These are phyloP conservation scores for Brachionus sp. DNA, from an alignment of 1,140 invertebrate genomes.

Conservation along the genomic window DNA sequence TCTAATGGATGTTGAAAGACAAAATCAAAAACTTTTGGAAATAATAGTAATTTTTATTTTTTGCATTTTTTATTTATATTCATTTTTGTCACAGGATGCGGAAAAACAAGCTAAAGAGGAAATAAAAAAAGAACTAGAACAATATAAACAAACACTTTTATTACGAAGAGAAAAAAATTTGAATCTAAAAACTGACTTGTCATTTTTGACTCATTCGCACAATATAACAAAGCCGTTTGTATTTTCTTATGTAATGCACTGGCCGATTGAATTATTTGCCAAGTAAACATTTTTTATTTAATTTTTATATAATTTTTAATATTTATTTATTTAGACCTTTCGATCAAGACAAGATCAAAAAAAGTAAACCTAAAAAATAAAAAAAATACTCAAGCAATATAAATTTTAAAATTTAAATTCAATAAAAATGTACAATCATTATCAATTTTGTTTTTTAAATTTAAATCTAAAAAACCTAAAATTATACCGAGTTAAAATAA, in stretches of 20 bases:
- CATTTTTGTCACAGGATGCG: neutral
- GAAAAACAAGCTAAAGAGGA: constrained; percentile 8
- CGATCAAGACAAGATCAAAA: constrained; percentile 10
- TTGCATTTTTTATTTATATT: neutral
- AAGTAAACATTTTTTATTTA: neutral
- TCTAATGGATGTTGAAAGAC: neutral
- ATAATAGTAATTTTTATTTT: neutral
- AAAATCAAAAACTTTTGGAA: constrained; percentile 20
- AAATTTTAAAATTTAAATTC: neutral
- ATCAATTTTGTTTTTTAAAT: no score
- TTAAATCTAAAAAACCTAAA: no score
- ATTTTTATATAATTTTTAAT: neutral
- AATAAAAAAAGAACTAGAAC: constrained; percentile 1
- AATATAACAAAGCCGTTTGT: constrained; percentile 5
- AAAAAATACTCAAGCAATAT: neutral
- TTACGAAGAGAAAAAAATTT: constrained; percentile 12
- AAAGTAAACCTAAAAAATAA: constrained; percentile 11
- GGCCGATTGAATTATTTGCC: constrained; percentile 26
- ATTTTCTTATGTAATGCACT: constrained; percentile 29
- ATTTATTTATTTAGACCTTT: neutral
- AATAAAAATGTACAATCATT: neutral
- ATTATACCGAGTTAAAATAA: no score
- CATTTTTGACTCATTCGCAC: constrained; percentile 13
- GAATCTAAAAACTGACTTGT: neutral
- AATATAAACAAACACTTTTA: neutral